Evolutionary conservation across 2,113 vertebrate species (phyloP).

Genomic region (Dinomys branickii): DNA sequence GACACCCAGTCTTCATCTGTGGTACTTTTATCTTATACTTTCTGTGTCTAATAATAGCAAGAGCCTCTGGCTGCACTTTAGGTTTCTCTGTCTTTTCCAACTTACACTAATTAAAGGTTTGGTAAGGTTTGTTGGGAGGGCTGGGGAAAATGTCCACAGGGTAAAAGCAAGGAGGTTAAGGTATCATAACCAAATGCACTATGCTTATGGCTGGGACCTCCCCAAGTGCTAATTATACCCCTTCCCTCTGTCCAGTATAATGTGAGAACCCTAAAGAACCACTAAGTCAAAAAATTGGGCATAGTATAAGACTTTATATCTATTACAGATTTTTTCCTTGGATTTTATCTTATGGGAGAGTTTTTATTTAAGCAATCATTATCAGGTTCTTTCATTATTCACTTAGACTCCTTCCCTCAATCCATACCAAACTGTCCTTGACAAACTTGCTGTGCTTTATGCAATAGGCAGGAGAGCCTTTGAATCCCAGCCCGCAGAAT

Average conservation of each 20-base stretch:
- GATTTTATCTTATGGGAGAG: background rate
- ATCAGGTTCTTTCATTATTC: background rate
- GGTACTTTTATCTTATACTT: background rate
- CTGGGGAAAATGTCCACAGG: background rate
- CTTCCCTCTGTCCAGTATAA: background rate
- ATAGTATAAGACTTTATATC: background rate
- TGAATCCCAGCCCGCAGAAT: slow-evolving; percentile 35
- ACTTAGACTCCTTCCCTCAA: background rate
- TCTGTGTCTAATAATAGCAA: background rate
- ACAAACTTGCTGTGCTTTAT: background rate
- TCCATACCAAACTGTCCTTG: slow-evolving; percentile 54
- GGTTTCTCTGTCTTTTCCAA: background rate
- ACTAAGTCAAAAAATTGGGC: background rate
- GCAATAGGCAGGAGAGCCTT: background rate
- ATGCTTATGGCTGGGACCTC: background rate
- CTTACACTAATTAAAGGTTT: background rate
- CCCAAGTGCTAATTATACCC: background rate
- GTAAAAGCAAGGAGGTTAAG: background rate
- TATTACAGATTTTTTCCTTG: background rate
- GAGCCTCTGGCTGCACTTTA: background rate
- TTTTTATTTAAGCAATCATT: background rate
- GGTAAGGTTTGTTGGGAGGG: background rate
- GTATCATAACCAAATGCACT: background rate
- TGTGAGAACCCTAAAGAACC: background rate
- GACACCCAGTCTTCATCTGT: background rate